These are phyloP conservation scores for Lutraria lutraria DNA, from an alignment of 2,888 invertebrate species.

Conservation along the genomic window DNA sequence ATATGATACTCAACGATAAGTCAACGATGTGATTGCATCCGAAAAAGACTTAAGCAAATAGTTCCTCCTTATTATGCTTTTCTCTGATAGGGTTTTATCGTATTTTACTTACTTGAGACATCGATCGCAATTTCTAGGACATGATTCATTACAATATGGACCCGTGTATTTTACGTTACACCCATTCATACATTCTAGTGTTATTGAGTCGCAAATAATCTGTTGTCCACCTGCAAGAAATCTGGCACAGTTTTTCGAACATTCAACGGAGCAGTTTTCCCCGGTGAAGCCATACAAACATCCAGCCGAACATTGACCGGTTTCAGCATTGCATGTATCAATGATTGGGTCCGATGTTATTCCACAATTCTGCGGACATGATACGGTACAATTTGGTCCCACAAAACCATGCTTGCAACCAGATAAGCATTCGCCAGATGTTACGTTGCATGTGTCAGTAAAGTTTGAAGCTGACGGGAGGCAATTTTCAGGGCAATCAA, in stretches of 20 bases:
- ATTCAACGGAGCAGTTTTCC: not conserved
- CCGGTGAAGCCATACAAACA: constrained; percentile 26
- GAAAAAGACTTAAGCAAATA: no score
- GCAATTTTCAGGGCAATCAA: constrained; percentile 28
- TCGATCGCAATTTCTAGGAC: not conserved
- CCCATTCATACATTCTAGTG: constrained; percentile 9
- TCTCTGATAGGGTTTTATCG: no score
- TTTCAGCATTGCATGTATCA: not conserved
- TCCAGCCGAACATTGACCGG: constrained; percentile 9
- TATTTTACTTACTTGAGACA: constrained; percentile 23
- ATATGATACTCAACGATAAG: no score
- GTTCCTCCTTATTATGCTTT: no score
- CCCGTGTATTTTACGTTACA: constrained; percentile 18
- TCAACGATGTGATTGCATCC: no score
- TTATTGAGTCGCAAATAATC: not conserved
- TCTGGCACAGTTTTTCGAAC: constrained; percentile 23
- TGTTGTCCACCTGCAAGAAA: not conserved
- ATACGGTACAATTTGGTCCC: constrained; percentile 30
- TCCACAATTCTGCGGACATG: constrained; percentile 26
- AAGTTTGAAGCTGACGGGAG: not conserved
- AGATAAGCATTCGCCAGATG: constrained; percentile 21
- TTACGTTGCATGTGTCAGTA: constrained; percentile 17
- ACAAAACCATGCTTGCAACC: constrained; percentile 26
- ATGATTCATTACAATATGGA: not conserved
- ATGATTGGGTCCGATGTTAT: not conserved